phyloP scores from a whole-genome alignment of 2,797 vertebrate species.

The Hyperoplus immaculatus region DNA sequence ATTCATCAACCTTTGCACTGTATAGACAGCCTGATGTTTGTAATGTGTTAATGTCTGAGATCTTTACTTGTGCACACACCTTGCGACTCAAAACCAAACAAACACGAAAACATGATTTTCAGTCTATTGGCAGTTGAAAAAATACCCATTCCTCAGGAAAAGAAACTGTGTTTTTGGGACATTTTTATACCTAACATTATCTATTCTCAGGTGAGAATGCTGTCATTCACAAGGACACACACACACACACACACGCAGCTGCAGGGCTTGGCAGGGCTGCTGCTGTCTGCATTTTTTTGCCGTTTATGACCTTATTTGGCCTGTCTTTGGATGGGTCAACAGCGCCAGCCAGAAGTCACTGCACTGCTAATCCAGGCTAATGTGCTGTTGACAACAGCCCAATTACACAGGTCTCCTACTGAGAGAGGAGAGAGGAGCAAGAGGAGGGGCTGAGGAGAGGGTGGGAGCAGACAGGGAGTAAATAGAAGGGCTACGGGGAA shows the following conservation, averaged over 20 bases:
- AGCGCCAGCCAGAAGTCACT: constrained; percentile 73
- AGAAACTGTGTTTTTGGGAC: not conserved
- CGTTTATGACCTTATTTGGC: constrained; percentile 64
- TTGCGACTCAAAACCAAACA: constrained; percentile 28
- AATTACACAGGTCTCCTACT: constrained; percentile 82
- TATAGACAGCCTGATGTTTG: constrained; percentile 35
- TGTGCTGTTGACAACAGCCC: constrained; percentile 86
- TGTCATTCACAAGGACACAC: constrained; percentile 21
- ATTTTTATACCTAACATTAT: not conserved
- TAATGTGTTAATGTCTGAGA: constrained; percentile 51
- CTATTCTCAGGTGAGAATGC: constrained; percentile 17
- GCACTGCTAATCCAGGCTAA: constrained; percentile 83
- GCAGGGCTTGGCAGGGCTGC: constrained; percentile 24
- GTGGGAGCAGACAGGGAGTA: constrained; percentile 16
- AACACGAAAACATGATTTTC: not conserved
- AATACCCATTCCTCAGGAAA: constrained; percentile 11
- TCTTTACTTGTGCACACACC: constrained; percentile 37
- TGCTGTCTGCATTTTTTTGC: constrained; percentile 29
- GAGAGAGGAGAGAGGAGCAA: constrained; percentile 52
- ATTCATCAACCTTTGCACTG: constrained; percentile 65
- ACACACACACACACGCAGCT: not conserved
- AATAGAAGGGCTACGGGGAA: constrained; percentile 7
- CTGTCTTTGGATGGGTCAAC: constrained; percentile 60
- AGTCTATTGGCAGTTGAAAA: constrained; percentile 22
- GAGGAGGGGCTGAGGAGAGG: constrained; percentile 46